Percentiles rank a stretch among this genome's conserved stretches.
phyloP scores from a whole-genome alignment of 2,113 vertebrate species.

The Gadus macrocephalus region DNA sequence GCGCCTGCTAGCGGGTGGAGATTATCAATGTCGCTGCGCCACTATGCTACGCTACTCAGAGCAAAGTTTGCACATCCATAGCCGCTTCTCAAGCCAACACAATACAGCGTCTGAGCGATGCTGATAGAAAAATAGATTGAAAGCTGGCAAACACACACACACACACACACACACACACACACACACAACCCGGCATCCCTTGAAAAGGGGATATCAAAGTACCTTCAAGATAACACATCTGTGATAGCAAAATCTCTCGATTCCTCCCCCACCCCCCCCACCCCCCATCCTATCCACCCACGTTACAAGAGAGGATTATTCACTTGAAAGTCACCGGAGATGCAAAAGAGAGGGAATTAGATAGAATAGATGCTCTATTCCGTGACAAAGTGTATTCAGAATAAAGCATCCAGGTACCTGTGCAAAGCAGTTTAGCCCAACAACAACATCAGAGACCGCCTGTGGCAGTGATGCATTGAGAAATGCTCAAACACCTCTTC shows the following conservation, averaged over 20 bases:
- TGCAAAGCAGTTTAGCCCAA: constrained; percentile 28
- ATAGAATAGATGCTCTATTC: constrained; percentile 16
- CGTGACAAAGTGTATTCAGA: constrained; percentile 35
- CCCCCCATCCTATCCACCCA: constrained; percentile 23
- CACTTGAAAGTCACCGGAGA: constrained; percentile 25
- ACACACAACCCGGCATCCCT: neutral
- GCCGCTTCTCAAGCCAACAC: constrained; percentile 37
- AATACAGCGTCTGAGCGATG: constrained; percentile 39
- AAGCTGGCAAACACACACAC: constrained; percentile 38
- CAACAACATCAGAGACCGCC: too few species aligned
- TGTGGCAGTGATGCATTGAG: too few species aligned
- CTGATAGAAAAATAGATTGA: constrained; percentile 68
- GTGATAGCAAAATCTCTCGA: constrained; percentile 38
- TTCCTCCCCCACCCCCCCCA: neutral
- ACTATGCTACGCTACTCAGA: constrained; percentile 26
- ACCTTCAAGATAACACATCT: constrained; percentile 39
- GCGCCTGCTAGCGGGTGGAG: constrained; percentile 48
- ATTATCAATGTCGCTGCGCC: constrained; percentile 44
- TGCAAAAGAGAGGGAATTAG: constrained; percentile 6
- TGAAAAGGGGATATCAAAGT: constrained; percentile 44
- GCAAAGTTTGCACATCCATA: constrained; percentile 42
- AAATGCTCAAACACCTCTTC: too few species aligned
- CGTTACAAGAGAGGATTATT: constrained; percentile 28
- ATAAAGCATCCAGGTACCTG: constrained; percentile 36
- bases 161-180: neutral